Evolutionary conservation across 2,113 vertebrate genomes (phyloP).

Genomic region (Atlantisia rogersi): DNA sequence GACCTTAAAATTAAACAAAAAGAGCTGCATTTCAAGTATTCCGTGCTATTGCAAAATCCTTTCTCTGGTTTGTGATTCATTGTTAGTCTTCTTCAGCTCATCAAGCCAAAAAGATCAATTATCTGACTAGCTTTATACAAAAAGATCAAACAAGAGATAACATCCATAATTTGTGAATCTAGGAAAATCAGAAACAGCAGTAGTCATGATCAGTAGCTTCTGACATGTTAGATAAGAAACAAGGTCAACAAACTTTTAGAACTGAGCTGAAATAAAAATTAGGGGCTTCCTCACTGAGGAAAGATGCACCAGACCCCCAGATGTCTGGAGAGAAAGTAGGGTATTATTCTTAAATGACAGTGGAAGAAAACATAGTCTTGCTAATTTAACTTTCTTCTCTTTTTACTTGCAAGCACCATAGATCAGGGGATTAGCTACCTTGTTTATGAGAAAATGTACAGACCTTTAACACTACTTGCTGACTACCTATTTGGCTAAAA

Average conservation of each 20-base stretch:
- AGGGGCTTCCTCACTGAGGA: not conserved
- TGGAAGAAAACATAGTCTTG: not conserved
- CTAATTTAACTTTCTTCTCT: not conserved
- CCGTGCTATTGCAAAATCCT: not conserved
- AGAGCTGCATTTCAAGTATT: not conserved
- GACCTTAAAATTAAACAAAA: not conserved
- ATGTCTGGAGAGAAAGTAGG: not conserved
- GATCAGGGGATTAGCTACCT: not conserved
- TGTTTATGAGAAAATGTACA: not conserved
- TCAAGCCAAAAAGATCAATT: conserved; percentile 28
- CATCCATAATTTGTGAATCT: not conserved
- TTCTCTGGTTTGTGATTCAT: not conserved
- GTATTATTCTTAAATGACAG: not conserved
- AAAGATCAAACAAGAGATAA: conserved; percentile 8
- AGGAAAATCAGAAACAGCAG: not conserved
- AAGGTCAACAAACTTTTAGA: conserved; percentile 36
- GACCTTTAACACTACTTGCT: not conserved
- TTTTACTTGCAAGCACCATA: not conserved
- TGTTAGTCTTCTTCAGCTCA: not conserved
- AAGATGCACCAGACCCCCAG: not conserved
- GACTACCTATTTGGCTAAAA: not conserved
- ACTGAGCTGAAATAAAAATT: not conserved
- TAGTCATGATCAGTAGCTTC: not conserved
- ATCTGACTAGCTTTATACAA: conserved; percentile 1
- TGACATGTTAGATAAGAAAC: not conserved